A percentile compares a stretch with the other conserved stretches of the same genome.
Conservation (phyloP, 2,797 vertebrate genomes). For the Rhodeus uyekii region DNA sequence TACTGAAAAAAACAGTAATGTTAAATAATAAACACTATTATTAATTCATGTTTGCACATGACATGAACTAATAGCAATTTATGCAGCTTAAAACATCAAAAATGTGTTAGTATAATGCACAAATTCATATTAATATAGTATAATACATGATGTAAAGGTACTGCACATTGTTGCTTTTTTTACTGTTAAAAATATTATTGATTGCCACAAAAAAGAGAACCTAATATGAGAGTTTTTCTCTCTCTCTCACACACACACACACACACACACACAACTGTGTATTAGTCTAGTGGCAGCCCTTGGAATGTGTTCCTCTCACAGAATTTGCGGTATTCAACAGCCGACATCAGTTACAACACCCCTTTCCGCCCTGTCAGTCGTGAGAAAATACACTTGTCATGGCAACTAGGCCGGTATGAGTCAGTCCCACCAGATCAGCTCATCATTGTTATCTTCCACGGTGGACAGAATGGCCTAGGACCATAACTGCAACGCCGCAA, state of each 20-base stretch:
- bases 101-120: background rate
- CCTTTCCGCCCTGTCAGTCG: constrained; percentile 61
- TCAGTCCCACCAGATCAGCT: constrained; percentile 74
- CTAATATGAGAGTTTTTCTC: too few relatives aligned
- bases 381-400: constrained; percentile 68
- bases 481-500: constrained; percentile 82
- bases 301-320: constrained; percentile 70
- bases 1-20: background rate
- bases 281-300: constrained; percentile 67
- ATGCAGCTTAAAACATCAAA: background rate
- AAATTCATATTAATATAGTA: background rate
- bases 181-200: too few relatives aligned
- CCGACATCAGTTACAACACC: constrained; percentile 70
- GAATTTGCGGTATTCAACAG: constrained; percentile 73
- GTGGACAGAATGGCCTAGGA: constrained; percentile 70
- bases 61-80: background rate
- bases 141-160: background rate
- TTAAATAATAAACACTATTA: background rate
- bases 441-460: constrained; percentile 75
- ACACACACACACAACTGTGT: too few relatives aligned
- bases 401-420: constrained; percentile 77
- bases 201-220: background rate
- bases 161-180: background rate
- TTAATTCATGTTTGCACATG: background rate
- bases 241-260: too few relatives aligned